Evolutionary conservation across 2,888 invertebrate genomes (phyloP).

Genomic region (Fissipunctia ypsillon): DNA sequence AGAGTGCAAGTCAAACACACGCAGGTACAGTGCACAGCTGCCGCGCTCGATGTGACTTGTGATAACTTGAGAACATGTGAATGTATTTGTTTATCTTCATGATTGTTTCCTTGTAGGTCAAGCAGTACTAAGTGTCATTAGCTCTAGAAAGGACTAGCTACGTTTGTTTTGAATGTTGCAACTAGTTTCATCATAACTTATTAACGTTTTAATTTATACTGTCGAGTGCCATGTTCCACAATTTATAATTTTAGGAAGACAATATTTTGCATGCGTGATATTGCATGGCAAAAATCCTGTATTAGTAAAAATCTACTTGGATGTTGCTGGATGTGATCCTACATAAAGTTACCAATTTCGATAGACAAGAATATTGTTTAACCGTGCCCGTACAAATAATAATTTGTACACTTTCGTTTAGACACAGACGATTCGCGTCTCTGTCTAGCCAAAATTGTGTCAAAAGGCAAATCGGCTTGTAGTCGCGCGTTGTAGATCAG

Average conservation of each 20-base stretch:
- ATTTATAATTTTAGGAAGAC: conserved; percentile 10
- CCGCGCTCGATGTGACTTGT: conserved; percentile 20
- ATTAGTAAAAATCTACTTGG: background rate
- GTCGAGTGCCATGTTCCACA: background rate
- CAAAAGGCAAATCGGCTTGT: conserved; percentile 34
- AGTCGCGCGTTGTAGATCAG: conserved; percentile 3
- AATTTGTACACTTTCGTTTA: conserved; percentile 37
- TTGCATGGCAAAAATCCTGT: background rate
- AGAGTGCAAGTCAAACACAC: conserved; percentile 51
- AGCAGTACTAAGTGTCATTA: conserved; percentile 7
- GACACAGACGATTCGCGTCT: conserved; percentile 11
- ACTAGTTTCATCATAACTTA: background rate
- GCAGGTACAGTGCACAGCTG: conserved; percentile 30
- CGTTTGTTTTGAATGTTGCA: conserved; percentile 2
- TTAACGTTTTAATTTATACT: conserved; percentile 1
- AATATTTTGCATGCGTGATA: too few species aligned
- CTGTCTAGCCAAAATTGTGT: conserved; percentile 35
- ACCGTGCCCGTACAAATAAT: too few species aligned
- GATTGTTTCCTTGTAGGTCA: conserved; percentile 41
- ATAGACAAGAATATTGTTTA: background rate
- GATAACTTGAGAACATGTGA: conserved; percentile 36
- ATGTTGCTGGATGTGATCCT: background rate
- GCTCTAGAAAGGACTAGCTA: conserved; percentile 18
- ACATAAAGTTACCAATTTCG: background rate
- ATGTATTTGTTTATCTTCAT: conserved; percentile 16